Base-by-base conservation (phyloP, 2,113 vertebrate species). In the Camelus bactrianus region DNA sequence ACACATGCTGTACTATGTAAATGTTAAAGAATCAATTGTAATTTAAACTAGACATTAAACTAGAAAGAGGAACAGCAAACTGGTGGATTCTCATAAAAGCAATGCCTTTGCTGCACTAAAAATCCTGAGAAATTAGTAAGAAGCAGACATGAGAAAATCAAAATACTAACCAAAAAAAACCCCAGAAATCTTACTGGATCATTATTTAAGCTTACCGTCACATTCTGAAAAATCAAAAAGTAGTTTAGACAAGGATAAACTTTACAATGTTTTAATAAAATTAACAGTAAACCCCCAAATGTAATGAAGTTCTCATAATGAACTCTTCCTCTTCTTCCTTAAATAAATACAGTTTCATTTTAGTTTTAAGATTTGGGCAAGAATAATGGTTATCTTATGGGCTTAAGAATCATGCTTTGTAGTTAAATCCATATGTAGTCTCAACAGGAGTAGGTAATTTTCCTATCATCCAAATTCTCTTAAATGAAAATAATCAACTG, bases 21-120 rank as follows among this genome's bases (percentile, higher is more conserved):
- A 94, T 73, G 8, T 46, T 48, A 90, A 94, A 48, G 20, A 81
- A 56, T 56, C 35, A 77, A 81, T 89, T 82, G 20, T 24, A 94
- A 82, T 95, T 92, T 93, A 85, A 93, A 94, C 15, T 77, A 84
- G 20, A 56, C 19, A 22, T 60, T 72, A 86, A n/a, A 80, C 12
- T 26, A 80, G 54, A 86, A 94, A 72, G 42, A 67, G 22, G 30
- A 90, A 83, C 58, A 24, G 14, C 52, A 92, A 65, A 85, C 30
- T 77, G 46, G 58, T 80, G 14, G 28, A 69, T 84, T 56, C 3
- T 52, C 6, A 87, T 69, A 26, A 62, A 86, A 86, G 19, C 14
- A 77, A 69, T 83, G 20, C 8, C 62, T 60, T 86, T 72, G 22
- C 12, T n/a, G 48, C 14, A 28, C 7, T 77, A 73, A 95, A 88